Percentiles rank a stretch among this genome's conserved stretches.
These are phyloP conservation scores for Drosophila murphyi DNA, from an alignment of 1,140 invertebrate species.

Conservation along the genomic window DNA sequence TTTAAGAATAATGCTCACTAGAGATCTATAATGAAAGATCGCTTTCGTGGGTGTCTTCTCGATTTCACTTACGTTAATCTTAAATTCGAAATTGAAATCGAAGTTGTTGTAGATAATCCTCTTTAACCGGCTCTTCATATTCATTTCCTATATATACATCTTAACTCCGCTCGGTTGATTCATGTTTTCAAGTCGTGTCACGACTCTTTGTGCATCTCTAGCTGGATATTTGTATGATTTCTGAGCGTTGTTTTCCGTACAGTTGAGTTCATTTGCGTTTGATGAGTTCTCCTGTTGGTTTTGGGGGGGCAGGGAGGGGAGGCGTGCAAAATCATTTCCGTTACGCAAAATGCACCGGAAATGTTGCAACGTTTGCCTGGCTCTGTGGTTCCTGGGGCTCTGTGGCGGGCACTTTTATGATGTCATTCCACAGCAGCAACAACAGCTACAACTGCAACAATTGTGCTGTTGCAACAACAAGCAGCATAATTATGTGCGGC, in stretches of 20 bases:
- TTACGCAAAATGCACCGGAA: constrained; percentile 75
- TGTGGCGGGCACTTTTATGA: constrained; percentile 63
- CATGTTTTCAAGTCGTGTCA: background rate
- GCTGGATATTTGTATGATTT: background rate
- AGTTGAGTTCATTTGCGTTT: constrained; percentile 12
- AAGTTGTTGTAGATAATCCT: too few species aligned
- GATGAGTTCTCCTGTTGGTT: constrained; percentile 12
- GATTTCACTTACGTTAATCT: too few species aligned
- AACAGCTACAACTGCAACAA: constrained; percentile 41
- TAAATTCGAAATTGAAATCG: too few species aligned
- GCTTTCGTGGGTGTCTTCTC: too few species aligned
- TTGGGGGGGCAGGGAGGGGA: background rate
- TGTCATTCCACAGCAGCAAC: constrained; percentile 58
- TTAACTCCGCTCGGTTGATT: too few species aligned
- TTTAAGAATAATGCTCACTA: too few species aligned
- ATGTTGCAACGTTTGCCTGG: constrained; percentile 55
- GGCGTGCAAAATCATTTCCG: constrained; percentile 63
- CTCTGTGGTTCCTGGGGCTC: background rate
- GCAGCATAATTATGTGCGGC: constrained; percentile 69
- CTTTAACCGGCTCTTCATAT: too few species aligned
- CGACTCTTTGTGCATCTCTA: background rate
- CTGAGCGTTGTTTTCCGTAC: constrained; percentile 1
- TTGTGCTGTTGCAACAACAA: constrained; percentile 30
- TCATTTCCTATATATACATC: background rate
- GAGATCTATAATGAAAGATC: too few species aligned